Evolutionary conservation across 2,797 vertebrate genomes (phyloP).

Genomic region (Characodon lateralis): DNA sequence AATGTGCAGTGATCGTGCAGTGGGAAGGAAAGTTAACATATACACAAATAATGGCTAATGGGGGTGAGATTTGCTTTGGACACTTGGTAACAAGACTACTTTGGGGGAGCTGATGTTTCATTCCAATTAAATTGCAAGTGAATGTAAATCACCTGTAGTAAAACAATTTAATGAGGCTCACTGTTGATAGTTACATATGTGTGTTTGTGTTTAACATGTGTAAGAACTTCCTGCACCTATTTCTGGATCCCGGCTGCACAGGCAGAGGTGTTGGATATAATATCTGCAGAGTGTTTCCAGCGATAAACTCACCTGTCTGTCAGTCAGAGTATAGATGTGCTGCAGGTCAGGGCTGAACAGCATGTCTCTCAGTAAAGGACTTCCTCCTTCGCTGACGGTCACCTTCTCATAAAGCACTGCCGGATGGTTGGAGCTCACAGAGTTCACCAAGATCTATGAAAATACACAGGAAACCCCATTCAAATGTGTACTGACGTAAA

Average conservation of each 20-base stretch:
- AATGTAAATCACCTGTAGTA: slow-evolving; percentile 11
- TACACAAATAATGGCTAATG: slow-evolving; percentile 33
- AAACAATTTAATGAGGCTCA: slow-evolving; percentile 1
- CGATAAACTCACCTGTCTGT: slow-evolving; percentile 86
- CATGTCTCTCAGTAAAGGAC: slow-evolving; percentile 89
- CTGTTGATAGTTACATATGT: slow-evolving; percentile 8
- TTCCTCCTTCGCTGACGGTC: slow-evolving; percentile 86
- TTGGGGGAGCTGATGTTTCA: slow-evolving; percentile 20
- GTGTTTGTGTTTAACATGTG: slow-evolving; percentile 3
- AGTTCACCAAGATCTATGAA: slow-evolving; percentile 91
- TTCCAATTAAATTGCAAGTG: slow-evolving; percentile 8
- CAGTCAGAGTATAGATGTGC: slow-evolving; percentile 91
- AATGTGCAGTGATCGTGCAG: slow-evolving; percentile 27
- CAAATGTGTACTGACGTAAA: neutral
- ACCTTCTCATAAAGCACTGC: slow-evolving; percentile 92
- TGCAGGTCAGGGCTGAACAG: slow-evolving; percentile 92
- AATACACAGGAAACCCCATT: slow-evolving; percentile 20
- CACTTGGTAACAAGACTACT: slow-evolving; percentile 22
- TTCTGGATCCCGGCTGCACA: neutral
- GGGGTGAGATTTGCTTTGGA: slow-evolving; percentile 36
- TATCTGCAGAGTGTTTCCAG: neutral
- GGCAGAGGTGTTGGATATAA: neutral
- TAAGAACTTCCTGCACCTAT: neutral
- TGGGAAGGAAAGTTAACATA: slow-evolving; percentile 28
- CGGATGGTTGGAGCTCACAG: slow-evolving; percentile 71